Evolutionary conservation across 2,888 invertebrate species (phyloP), one percentile per base, ranked within the genome.

Genomic region (Antitype chi): DNA sequence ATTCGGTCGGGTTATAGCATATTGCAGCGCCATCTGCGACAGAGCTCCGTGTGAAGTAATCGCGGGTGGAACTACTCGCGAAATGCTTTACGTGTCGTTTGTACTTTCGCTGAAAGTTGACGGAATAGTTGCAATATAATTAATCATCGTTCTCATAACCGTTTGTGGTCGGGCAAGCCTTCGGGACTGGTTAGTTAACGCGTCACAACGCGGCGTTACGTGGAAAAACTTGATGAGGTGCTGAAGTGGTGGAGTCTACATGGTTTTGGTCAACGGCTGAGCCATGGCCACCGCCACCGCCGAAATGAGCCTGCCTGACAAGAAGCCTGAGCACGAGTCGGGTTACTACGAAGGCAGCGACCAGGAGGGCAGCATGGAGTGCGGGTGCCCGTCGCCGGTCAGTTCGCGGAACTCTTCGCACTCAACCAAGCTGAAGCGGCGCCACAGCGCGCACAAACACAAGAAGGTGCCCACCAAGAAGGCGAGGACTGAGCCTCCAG

Each of bases 331-430:
- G 89, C 98, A 98, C 97, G 98, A 98, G 96, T 98, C 98, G 94
- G 98, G 98, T 85, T 98, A 98, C 93, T 98, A 98, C 97, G 98
- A 98, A 95, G 98, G 98, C 88, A 98, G 97, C 92, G 97, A 97
- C 91, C 97, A 97, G 90, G 97, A 97, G 91, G 97, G 97, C 86
- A 97, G 96, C 86, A 97, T 96, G 95, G 97, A 97, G 96, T 95
- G 95, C 85, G 95, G 94, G 73, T 96, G 96, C 89, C 95, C 96
- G 38, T 96, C 96, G 23, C 95, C 96, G 20, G 92, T 95, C 59
- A 96, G 96, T 89, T 96, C 96, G 2, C 90, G 97, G 80, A 95
- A 96, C 88, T 96, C 96, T n/a, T 96, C 96, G 28, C 94, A 95
- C 84, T 95, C 96, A 6, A 89, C 93, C 20, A 95, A 95, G 88